Conservation (phyloP, 1,140 invertebrate species). For the Aphaenogaster floridana region DNA sequence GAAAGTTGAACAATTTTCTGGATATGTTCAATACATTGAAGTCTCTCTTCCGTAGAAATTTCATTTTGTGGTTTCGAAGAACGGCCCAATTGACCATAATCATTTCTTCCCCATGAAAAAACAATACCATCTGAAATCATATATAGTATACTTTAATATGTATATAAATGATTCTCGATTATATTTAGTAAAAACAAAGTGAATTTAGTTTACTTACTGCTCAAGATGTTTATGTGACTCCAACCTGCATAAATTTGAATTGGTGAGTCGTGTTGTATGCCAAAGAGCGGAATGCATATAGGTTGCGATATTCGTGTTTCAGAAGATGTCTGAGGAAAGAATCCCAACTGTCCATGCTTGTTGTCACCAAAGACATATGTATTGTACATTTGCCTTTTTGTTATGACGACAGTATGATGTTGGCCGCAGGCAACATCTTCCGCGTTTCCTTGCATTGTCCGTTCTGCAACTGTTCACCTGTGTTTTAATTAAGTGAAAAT, state of each 20-base stretch:
- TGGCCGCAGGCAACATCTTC: constrained; percentile 90
- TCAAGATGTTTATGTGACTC: constrained; percentile 91
- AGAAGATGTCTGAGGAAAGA: constrained; percentile 86
- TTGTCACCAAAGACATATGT: constrained; percentile 92
- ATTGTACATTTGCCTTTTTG: constrained; percentile 82
- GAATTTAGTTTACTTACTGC: constrained; percentile 77
- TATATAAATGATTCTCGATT: background rate
- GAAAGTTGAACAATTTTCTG: constrained; percentile 87
- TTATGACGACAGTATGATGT: constrained; percentile 90
- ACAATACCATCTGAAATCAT: constrained; percentile 87
- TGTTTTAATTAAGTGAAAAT: constrained; percentile 10
- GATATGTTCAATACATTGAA: constrained; percentile 74
- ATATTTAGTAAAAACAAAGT: constrained; percentile 31
- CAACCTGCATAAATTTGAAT: constrained; percentile 89
- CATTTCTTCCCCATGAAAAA: constrained; percentile 93
- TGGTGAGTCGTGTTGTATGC: constrained; percentile 22
- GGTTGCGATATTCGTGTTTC: constrained; percentile 83
- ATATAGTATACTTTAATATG: constrained; percentile 39
- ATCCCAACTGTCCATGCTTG: constrained; percentile 90
- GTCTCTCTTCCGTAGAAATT: constrained; percentile 67
- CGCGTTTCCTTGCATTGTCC: constrained; percentile 84
- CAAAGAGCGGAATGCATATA: background rate
- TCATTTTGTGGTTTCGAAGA: constrained; percentile 57
- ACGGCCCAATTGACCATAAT: constrained; percentile 91
- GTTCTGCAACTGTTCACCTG: constrained; percentile 85